Conservation (phyloP, 2,113 vertebrate genomes). For the Cryptomyrus ogoouensis region DNA sequence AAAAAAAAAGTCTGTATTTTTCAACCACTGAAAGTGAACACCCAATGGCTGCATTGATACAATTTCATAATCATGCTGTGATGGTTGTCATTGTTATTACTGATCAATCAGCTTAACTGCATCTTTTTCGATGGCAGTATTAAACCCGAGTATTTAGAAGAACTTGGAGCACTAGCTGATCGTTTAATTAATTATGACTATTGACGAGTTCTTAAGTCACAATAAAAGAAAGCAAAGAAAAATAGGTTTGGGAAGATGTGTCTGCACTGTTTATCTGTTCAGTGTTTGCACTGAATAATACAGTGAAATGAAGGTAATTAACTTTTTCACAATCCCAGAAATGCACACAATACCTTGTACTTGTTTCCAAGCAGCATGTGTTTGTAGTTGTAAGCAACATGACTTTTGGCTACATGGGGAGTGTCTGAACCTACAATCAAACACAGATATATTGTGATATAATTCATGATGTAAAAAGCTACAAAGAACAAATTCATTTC, state of each 20-base stretch:
- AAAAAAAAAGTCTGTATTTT: background rate
- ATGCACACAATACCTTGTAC: background rate
- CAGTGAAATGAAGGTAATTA: background rate
- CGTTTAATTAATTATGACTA: background rate
- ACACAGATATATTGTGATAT: background rate
- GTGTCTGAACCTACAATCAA: background rate
- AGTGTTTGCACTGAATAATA: background rate
- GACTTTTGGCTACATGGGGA: background rate
- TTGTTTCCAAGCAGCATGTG: background rate
- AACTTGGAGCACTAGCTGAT: background rate
- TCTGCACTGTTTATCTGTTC: background rate
- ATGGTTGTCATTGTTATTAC: background rate
- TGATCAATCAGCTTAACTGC: background rate
- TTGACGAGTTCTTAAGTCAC: background rate
- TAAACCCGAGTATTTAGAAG: background rate
- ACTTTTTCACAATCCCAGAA: background rate
- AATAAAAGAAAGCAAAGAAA: background rate
- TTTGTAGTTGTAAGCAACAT: background rate
- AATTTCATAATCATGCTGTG: background rate
- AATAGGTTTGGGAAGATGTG: background rate
- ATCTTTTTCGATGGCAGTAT: background rate
- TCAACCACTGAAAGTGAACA: background rate
- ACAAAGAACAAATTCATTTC: background rate
- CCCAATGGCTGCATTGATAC: background rate
- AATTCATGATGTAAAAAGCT: background rate